Evolutionary conservation across 2,113 vertebrate species (phyloP).

Genomic region (Mola mola): DNA sequence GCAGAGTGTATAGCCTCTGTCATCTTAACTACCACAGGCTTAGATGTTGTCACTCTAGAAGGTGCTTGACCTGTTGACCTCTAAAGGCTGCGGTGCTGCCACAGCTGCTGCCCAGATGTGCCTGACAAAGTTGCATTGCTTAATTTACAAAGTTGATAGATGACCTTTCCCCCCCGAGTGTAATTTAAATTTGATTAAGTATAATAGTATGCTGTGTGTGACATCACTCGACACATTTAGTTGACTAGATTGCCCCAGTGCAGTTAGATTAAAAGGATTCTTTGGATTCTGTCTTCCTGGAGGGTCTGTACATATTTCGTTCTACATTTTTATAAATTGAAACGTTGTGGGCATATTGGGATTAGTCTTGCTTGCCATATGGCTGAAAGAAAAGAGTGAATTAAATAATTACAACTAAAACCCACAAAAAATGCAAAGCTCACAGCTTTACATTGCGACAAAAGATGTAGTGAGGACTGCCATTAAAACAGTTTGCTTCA

Average conservation of each 20-base stretch:
- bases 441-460: constrained; percentile 10
- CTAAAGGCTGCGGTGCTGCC: constrained; percentile 9
- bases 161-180: constrained; percentile 3
- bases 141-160: constrained; percentile 8
- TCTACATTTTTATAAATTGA: neutral
- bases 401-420: constrained; percentile 20
- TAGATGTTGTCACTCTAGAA: constrained; percentile 60
- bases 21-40: constrained; percentile 50
- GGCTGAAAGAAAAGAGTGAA: constrained; percentile 3
- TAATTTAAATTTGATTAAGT: constrained; percentile 15
- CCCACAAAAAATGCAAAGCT: constrained; percentile 8
- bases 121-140: constrained; percentile 9
- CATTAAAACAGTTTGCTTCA: constrained; percentile 13
- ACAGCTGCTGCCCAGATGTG: constrained; percentile 75
- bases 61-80: constrained; percentile 69
- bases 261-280: neutral
- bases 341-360: too few species aligned
- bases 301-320: neutral
- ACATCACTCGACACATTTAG: neutral
- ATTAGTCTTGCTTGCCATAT: neutral
- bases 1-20: constrained; percentile 2
- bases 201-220: neutral
- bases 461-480: constrained; percentile 17
- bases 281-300: neutral
- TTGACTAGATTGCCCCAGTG: neutral